These are phyloP conservation scores for Spatulosminthurus flaviceps DNA, from an alignment of 2,888 invertebrate genomes.

Conservation along the genomic window DNA sequence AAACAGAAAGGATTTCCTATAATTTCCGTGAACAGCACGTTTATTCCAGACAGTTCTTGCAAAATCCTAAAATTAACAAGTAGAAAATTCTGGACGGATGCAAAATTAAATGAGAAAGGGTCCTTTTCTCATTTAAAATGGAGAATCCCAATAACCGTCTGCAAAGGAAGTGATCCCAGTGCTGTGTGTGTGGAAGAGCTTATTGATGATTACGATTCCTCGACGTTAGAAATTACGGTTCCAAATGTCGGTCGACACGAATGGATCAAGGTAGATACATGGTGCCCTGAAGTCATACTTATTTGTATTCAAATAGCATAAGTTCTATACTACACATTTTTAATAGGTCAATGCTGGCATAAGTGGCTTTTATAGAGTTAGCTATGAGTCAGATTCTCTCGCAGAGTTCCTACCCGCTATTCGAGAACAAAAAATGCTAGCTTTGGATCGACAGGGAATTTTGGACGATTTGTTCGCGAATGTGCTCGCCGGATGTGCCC, in stretches of 20 bases:
- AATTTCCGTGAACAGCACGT: conserved; percentile 64
- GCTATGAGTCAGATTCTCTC: conserved; percentile 80
- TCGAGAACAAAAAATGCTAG: conserved; percentile 79
- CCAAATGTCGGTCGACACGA: conserved; percentile 76
- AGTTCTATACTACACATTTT: not conserved
- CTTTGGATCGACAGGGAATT: conserved; percentile 87
- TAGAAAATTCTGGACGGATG: conserved; percentile 88
- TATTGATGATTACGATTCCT: conserved; percentile 70
- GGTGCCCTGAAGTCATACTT: not conserved
- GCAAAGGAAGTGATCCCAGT: conserved; percentile 77
- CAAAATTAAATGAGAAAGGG: conserved; percentile 66
- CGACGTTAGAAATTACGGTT: conserved; percentile 74
- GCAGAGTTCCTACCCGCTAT: conserved; percentile 82
- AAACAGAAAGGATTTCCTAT: conserved; percentile 70
- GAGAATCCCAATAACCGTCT: conserved; percentile 89
- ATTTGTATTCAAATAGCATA: not conserved
- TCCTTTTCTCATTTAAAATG: conserved; percentile 71
- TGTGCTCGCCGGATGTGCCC: conserved; percentile 81
- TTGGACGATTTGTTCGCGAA: conserved; percentile 92
- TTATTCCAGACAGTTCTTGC: not conserved
- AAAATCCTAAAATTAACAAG: conserved; percentile 72
- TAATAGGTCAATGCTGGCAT: conserved; percentile 77
- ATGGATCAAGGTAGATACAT: conserved; percentile 78
- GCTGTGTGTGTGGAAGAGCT: conserved; percentile 71
- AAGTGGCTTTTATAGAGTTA: conserved; percentile 90